Percentiles rank a stretch among this genome's conserved stretches.
Conservation (phyloP, 2,888 invertebrate species). For the Diplazon laetatorius region DNA sequence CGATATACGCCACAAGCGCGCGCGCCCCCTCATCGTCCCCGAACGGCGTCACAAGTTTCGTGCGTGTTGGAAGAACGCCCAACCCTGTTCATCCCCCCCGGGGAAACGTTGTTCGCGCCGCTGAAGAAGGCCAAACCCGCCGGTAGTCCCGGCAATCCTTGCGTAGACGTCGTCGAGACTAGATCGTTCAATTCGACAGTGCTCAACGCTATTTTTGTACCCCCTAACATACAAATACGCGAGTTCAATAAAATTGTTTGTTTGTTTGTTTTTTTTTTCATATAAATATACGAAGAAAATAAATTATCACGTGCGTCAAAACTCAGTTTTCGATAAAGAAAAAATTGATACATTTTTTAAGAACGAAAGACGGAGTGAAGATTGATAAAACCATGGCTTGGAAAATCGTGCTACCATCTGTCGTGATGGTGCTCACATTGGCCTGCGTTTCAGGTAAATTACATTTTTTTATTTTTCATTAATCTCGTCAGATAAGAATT, state of each 20-base stretch:
- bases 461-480: slow-evolving; percentile 28
- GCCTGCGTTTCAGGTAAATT: slow-evolving; percentile 71
- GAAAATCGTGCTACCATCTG: slow-evolving; percentile 62
- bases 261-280: background rate
- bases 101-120: slow-evolving; percentile 35
- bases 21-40: too few relatives aligned
- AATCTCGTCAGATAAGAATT: background rate
- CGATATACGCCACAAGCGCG: slow-evolving; percentile 37
- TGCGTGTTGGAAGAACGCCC: slow-evolving; percentile 54
- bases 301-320: background rate
- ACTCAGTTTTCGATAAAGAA: background rate
- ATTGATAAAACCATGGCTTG: slow-evolving; percentile 63
- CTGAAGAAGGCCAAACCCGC: slow-evolving; percentile 59
- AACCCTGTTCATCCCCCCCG: slow-evolving; percentile 57
- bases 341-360: too few relatives aligned
- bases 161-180: slow-evolving; percentile 59
- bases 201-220: slow-evolving; percentile 24
- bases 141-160: slow-evolving; percentile 58
- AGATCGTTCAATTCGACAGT: slow-evolving; percentile 55
- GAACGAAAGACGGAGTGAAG: slow-evolving; percentile 37
- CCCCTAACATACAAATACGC: slow-evolving; percentile 1
- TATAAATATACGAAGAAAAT: background rate
- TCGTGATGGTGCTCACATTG: slow-evolving; percentile 65
- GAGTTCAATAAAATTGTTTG: too few relatives aligned
- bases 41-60: slow-evolving; percentile 39